phyloP scores from a whole-genome alignment of 1,140 invertebrate genomes.

The Cydia pomonella region DNA sequence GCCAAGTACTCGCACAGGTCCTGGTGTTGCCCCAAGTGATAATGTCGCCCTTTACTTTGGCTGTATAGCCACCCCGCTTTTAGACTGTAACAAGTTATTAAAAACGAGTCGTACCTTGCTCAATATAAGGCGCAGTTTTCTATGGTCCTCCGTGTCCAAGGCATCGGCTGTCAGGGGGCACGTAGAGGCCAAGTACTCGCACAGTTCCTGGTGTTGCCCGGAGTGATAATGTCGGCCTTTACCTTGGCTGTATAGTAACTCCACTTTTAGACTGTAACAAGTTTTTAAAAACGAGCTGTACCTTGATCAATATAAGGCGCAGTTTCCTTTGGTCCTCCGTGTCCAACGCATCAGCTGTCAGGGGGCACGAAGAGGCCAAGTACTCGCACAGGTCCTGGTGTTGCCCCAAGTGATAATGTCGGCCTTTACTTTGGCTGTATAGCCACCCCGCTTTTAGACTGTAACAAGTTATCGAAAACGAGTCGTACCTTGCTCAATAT shows the following conservation, averaged over 20 bases:
- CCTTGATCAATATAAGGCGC: slow-evolving; percentile 90
- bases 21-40: slow-evolving; percentile 51
- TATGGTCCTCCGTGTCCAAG: slow-evolving; percentile 91
- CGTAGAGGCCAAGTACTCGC: slow-evolving; percentile 89
- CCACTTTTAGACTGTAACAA: too few relatives aligned
- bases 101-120: slow-evolving; percentile 82
- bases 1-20: too few relatives aligned
- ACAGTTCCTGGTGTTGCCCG: slow-evolving; percentile 91
- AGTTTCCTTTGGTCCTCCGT: slow-evolving; percentile 93
- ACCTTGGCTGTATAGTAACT: too few relatives aligned
- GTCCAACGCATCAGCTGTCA: slow-evolving; percentile 87
- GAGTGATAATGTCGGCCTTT: slow-evolving; percentile 92
- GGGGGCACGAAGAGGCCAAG: slow-evolving; percentile 88
- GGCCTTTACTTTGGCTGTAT: too few relatives aligned
- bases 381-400: slow-evolving; percentile 91
- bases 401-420: slow-evolving; percentile 92
- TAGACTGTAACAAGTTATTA: slow-evolving; percentile 83
- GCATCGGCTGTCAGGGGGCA: slow-evolving; percentile 89
- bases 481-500: slow-evolving; percentile 87
- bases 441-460: slow-evolving; percentile 97
- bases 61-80: slow-evolving; percentile 98
- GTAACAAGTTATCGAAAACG: slow-evolving; percentile 45
- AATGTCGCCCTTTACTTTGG: slow-evolving; percentile 86
- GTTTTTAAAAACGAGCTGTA: slow-evolving; percentile 34
- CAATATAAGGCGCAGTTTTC: slow-evolving; percentile 90